phyloP scores from a whole-genome alignment of 2,888 invertebrate species.

The Cataglyphis cursor region DNA sequence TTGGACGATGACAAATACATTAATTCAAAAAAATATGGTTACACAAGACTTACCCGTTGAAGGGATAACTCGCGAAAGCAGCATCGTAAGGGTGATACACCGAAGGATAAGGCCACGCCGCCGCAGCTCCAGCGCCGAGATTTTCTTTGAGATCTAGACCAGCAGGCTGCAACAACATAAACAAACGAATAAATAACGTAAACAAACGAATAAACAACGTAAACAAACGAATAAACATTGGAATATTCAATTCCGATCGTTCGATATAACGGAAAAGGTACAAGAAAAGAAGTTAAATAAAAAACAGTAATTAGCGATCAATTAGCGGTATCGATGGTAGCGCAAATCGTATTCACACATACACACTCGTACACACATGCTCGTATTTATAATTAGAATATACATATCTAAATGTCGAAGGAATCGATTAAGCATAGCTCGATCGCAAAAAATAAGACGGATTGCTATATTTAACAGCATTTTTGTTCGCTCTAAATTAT shows the following conservation, averaged over 20 bases:
- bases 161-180: conserved; percentile 90
- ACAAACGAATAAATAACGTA: conserved; percentile 64
- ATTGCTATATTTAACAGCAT: background rate
- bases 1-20: background rate
- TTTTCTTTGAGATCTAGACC: conserved; percentile 96
- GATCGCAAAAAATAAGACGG: background rate
- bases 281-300: background rate
- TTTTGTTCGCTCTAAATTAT: background rate
- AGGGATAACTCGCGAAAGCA: conserved; percentile 97
- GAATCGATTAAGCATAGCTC: background rate
- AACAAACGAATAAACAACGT: conserved; percentile 64
- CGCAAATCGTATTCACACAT: no score
- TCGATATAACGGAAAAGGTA: background rate
- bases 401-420: background rate
- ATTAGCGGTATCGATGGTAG: background rate
- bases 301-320: background rate
- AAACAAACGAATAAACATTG: background rate
- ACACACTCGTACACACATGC: background rate
- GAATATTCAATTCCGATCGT: background rate
- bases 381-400: background rate
- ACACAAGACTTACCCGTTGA: conserved; percentile 94
- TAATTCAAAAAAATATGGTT: conserved; percentile 29
- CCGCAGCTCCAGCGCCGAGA: conserved; percentile 92
- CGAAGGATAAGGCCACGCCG: conserved; percentile 96
- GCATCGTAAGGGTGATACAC: conserved; percentile 98